These are phyloP conservation scores for Sebastes kiyomatsui DNA, from an alignment of 2,797 vertebrate species.

Conservation along the genomic window DNA sequence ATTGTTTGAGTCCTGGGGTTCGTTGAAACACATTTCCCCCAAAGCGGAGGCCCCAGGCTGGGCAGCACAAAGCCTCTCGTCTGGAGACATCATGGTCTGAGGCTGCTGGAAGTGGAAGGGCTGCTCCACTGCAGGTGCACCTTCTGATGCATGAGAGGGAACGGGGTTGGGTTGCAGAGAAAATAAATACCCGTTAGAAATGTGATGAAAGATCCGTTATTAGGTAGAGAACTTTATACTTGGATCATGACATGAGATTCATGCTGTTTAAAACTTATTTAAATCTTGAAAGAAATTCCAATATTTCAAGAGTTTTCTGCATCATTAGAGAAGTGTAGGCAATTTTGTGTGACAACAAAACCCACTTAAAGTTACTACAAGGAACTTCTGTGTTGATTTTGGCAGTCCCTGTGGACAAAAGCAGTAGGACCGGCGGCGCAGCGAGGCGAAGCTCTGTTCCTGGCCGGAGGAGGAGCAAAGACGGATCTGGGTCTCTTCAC, in stretches of 20 bases:
- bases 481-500: too few species aligned
- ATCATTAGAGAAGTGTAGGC: background rate
- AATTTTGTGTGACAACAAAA: background rate
- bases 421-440: too few species aligned
- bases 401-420: too few species aligned
- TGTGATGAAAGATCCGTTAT: background rate
- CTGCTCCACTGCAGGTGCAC: constrained; percentile 47
- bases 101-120: constrained; percentile 33
- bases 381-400: too few species aligned
- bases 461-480: too few species aligned
- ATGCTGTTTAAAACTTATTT: background rate
- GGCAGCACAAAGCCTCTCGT: constrained; percentile 27
- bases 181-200: background rate
- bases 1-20: constrained; percentile 37
- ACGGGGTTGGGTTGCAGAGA: constrained; percentile 18
- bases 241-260: background rate
- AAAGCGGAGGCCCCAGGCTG: background rate
- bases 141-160: constrained; percentile 49
- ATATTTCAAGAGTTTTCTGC: background rate
- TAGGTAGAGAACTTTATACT: background rate
- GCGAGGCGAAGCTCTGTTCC: too few species aligned
- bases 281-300: background rate
- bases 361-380: background rate
- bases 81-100: constrained; percentile 30
- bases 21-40: constrained; percentile 52